Base-by-base conservation (phyloP, 64 coral and sea anemone species). In the Astreopora myriophthalma region DNA sequence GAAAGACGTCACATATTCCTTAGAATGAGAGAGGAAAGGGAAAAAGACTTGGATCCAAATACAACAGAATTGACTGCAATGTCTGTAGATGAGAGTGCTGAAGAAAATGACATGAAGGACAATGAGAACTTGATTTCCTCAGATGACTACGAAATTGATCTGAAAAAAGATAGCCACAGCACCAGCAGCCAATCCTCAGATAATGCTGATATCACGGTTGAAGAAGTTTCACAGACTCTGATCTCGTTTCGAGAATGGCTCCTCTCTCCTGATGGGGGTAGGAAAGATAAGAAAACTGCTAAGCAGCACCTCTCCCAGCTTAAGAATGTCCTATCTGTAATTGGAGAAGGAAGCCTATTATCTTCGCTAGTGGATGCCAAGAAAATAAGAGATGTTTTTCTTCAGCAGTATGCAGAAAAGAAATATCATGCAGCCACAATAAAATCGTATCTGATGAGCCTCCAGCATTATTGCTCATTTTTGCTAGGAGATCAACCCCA, bases 271-370 rank as follows among this genome's bases (percentile, higher is more conserved):
- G 88, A 91, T 81, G 94, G 88, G 23, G 94, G 88, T 17, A 80
- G 91, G 22, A 90, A 86, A 58, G 93, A 90, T 79, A 82, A 58
- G 9, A 95, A 95, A 78, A 95, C 93, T 38, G 88, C 82, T 16
- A 75, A 70, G 25, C 93, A 95, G 34, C 88, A 91, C 22, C 35
- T 75, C 35, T 75, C 74, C 23, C 88, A 95, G 33, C 48, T 91
- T 7, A 27, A 35, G 14, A 79, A 61, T 71, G 84, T 95, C 0
- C 49, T 87, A 13, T 67, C 71, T 73, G 86, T 90, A 3, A 68
- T 95, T 83, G 75, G 87, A 37, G 14, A 67, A 71, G 63, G 72
- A 75, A 14, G 22, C 8, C 32, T 92, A 1, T 52, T 92, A 13
- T 49, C 28, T 28, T 88, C 94, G 57, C 65, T 94, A 42, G 40